These are phyloP conservation scores for Calypte anna DNA, from an alignment of 2,113 vertebrate genomes.

Conservation along the genomic window DNA sequence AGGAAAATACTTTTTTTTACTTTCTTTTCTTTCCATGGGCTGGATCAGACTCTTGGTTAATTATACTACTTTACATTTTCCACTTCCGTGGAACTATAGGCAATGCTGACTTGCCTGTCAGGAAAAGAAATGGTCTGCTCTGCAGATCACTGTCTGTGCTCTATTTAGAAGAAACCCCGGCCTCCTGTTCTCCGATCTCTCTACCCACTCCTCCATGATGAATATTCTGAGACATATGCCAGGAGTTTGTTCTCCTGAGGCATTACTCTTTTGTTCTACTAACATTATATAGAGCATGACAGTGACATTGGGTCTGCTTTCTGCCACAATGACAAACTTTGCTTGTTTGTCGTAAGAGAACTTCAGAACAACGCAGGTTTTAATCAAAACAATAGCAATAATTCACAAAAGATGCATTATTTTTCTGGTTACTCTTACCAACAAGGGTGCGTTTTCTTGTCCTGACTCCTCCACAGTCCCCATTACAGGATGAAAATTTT, in stretches of 20 bases:
- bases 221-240: background rate
- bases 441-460: conserved; percentile 90
- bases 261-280: background rate
- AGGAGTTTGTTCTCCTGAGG: background rate
- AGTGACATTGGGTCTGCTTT: background rate
- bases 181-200: background rate
- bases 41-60: background rate
- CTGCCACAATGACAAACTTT: background rate
- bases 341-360: background rate
- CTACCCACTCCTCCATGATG: background rate
- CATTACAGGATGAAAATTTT: conserved; percentile 94
- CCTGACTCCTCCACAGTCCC: conserved; percentile 94
- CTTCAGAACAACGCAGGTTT: background rate
- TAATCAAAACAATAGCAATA: background rate
- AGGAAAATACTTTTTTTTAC: background rate
- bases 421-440: conserved; percentile 80
- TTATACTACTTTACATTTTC: background rate
- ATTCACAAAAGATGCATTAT: background rate
- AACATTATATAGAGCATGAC: background rate
- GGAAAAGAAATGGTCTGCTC: background rate
- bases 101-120: background rate
- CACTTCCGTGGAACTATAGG: background rate
- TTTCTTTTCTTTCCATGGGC: background rate
- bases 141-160: background rate
- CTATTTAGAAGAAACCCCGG: background rate